These are phyloP conservation scores for Caenorhabditis sp. DNA, from an alignment of 2,888 invertebrate species.

Conservation along the genomic window DNA sequence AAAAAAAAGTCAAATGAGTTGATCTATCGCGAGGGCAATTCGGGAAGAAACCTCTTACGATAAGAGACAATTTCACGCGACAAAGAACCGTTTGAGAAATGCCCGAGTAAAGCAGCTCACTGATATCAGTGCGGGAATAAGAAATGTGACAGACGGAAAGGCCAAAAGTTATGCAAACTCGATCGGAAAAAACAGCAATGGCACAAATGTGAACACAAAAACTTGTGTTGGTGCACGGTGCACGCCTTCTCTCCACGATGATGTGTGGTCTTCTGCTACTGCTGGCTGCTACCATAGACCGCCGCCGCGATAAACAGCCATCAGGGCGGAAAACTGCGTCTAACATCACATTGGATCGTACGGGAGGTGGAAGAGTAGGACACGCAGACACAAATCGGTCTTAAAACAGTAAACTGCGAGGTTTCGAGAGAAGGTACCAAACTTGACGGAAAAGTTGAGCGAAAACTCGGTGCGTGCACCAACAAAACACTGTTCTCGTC, in stretches of 20 bases:
- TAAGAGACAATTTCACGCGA: neutral
- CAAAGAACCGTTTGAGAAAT: neutral
- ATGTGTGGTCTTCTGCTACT: conserved; percentile 6
- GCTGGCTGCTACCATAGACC: neutral
- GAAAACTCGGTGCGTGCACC: conserved; percentile 11
- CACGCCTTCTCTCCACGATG: conserved; percentile 1
- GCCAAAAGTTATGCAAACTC: conserved; percentile 6
- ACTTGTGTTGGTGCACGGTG: neutral
- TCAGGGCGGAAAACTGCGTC: too few species aligned
- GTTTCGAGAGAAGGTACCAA: too few species aligned
- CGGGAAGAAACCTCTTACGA: neutral
- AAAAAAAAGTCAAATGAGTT: neutral
- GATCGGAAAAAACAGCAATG: too few species aligned
- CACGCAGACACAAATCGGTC: too few species aligned
- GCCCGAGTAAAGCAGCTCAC: neutral
- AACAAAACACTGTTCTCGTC: conserved; percentile 32
- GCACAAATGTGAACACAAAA: too few species aligned
- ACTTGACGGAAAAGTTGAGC: too few species aligned
- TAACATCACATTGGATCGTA: too few species aligned
- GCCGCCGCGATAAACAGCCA: neutral
- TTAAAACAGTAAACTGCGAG: neutral
- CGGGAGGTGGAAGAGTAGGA: too few species aligned
- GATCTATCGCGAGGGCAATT: neutral
- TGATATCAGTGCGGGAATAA: conserved; percentile 6
- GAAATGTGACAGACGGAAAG: neutral